Conservation (phyloP, 2,888 invertebrate genomes). For the Physocephala rufipes region DNA sequence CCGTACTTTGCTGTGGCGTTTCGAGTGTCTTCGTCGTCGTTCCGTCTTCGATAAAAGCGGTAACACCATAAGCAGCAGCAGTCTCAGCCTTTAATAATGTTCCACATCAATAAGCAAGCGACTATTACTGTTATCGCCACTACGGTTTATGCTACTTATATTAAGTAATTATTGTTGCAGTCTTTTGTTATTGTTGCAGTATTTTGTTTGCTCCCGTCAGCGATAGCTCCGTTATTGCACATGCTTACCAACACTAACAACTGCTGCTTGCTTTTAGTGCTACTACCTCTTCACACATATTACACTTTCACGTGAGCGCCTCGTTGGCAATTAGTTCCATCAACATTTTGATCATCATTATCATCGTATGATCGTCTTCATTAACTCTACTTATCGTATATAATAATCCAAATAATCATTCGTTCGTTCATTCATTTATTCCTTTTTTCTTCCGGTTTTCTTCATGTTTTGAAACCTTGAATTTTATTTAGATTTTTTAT, state of each 20-base stretch:
- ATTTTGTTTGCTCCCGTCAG: not conserved
- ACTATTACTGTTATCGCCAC: not conserved
- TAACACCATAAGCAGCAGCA: not conserved
- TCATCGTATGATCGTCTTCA: slow-evolving; percentile 2
- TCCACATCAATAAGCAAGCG: slow-evolving; percentile 21
- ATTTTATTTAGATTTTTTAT: not conserved
- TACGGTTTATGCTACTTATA: not conserved
- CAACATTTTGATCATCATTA: slow-evolving; percentile 27
- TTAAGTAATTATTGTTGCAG: not conserved
- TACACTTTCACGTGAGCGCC: slow-evolving; percentile 18
- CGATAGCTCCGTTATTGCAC: slow-evolving; percentile 32
- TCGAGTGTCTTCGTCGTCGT: no score
- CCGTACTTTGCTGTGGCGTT: not conserved
- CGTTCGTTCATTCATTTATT: not conserved
- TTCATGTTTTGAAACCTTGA: not conserved
- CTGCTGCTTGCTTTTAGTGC: no score
- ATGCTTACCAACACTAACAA: no score
- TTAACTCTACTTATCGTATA: no score
- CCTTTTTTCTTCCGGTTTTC: slow-evolving; percentile 32
- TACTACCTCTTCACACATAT: not conserved
- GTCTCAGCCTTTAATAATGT: slow-evolving; percentile 22
- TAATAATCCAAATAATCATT: no score
- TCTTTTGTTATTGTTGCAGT: slow-evolving; percentile 9
- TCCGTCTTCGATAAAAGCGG: no score
- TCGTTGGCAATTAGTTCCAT: slow-evolving; percentile 40